phyloP scores from a whole-genome alignment of 2,797 vertebrate species.

The Macroramphosus scolopax region DNA sequence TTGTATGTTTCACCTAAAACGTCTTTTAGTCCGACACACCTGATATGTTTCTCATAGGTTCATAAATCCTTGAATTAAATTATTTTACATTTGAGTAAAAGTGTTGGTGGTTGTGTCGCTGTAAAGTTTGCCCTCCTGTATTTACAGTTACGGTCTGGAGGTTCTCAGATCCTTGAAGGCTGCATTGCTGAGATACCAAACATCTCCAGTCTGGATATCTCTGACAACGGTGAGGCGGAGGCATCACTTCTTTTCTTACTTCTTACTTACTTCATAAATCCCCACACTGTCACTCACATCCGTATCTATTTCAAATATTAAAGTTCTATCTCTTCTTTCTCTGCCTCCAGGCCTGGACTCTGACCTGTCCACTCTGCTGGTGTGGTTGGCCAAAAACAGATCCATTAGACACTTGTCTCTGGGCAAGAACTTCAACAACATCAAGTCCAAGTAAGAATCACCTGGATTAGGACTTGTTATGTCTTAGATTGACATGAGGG shows the following conservation, averaged over 20 bases:
- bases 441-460: constrained; percentile 91
- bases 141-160: constrained; percentile 90
- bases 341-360: constrained; percentile 86
- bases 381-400: constrained; percentile 96
- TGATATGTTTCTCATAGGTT: too few relatives aligned
- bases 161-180: constrained; percentile 96
- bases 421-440: constrained; percentile 99
- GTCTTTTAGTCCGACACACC: too few relatives aligned
- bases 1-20: too few relatives aligned
- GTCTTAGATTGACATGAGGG: too few relatives aligned
- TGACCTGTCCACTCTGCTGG: constrained; percentile 91
- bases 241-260: not conserved
- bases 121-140: not conserved
- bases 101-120: too few relatives aligned
- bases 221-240: constrained; percentile 89
- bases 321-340: not conserved
- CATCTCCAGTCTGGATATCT: constrained; percentile 94
- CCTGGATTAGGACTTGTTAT: too few relatives aligned
- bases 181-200: constrained; percentile 98
- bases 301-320: not conserved
- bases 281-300: not conserved
- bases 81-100: too few relatives aligned
- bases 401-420: constrained; percentile 93
- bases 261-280: fast-evolving
- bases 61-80: too few relatives aligned